phyloP scores from a whole-genome alignment of 1,140 invertebrate species.

The Drosophila melanica region DNA sequence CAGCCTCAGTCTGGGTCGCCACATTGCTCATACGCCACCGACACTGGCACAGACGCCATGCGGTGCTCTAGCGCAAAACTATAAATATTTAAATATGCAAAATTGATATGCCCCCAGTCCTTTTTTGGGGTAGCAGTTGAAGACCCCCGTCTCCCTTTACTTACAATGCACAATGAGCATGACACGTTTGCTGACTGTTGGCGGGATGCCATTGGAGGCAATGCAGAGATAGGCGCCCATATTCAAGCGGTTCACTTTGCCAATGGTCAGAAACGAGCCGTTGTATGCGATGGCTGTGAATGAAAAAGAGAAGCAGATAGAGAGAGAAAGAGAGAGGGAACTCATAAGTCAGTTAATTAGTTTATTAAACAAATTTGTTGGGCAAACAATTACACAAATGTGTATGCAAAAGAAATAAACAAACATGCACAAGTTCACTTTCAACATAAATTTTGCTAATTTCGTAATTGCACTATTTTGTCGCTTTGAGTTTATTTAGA shows the following conservation, averaged over 20 bases:
- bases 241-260: slow-evolving; percentile 92
- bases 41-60: slow-evolving; percentile 46
- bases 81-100: slow-evolving; percentile 82
- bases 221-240: slow-evolving; percentile 97
- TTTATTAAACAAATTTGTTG: slow-evolving; percentile 22
- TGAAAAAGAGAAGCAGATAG: slow-evolving; percentile 7
- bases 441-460: neutral
- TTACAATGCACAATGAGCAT: slow-evolving; percentile 95
- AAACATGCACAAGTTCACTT: neutral
- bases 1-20: slow-evolving; percentile 41
- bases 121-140: slow-evolving; percentile 5
- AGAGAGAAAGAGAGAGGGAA: slow-evolving; percentile 9
- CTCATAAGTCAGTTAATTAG: slow-evolving; percentile 25
- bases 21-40: slow-evolving; percentile 48
- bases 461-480: no score
- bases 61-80: slow-evolving; percentile 70
- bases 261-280: slow-evolving; percentile 90
- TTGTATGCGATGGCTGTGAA: slow-evolving; percentile 87
- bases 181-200: slow-evolving; percentile 94
- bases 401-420: no score
- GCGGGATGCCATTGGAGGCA: slow-evolving; percentile 93
- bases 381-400: slow-evolving; percentile 15
- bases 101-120: slow-evolving; percentile 66
- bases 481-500: no score
- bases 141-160: slow-evolving; percentile 73